Evolutionary conservation across 2,113 vertebrate species (phyloP).

Genomic region (Paramisgurnus dabryanus): DNA sequence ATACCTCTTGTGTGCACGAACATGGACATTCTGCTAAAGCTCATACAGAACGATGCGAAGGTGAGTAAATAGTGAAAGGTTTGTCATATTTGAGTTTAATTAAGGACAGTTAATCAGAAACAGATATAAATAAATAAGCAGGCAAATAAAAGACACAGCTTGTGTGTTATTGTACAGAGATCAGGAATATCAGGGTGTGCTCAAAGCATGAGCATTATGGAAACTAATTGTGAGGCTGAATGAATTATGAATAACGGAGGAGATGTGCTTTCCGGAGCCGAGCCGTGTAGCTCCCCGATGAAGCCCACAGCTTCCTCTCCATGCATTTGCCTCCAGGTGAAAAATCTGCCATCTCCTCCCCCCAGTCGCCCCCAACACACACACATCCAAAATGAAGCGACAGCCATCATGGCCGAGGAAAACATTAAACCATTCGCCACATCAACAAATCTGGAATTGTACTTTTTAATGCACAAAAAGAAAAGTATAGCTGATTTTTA

Average conservation of each 20-base stretch:
- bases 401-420: slow-evolving; percentile 6
- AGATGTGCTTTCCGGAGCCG: slow-evolving; percentile 72
- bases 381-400: not conserved
- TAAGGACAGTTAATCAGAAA: not conserved
- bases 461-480: not conserved
- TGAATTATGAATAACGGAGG: slow-evolving; percentile 78
- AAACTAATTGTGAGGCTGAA: slow-evolving; percentile 76
- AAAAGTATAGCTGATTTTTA: not conserved
- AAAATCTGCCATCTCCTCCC: slow-evolving; percentile 68
- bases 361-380: not conserved
- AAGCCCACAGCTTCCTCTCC: slow-evolving; percentile 67
- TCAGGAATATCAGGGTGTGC: slow-evolving; percentile 20
- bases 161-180: slow-evolving; percentile 64
- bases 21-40: no score
- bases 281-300: slow-evolving; percentile 66
- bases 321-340: slow-evolving; percentile 73
- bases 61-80: no score
- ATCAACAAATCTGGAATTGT: no score
- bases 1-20: no score
- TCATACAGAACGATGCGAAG: no score
- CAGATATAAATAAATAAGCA: not conserved
- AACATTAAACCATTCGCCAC: not conserved
- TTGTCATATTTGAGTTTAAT: no score
- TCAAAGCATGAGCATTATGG: slow-evolving; percentile 57
- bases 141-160: not conserved